phyloP scores from a whole-genome alignment of 1,140 invertebrate genomes.

The Popillia japonica region DNA sequence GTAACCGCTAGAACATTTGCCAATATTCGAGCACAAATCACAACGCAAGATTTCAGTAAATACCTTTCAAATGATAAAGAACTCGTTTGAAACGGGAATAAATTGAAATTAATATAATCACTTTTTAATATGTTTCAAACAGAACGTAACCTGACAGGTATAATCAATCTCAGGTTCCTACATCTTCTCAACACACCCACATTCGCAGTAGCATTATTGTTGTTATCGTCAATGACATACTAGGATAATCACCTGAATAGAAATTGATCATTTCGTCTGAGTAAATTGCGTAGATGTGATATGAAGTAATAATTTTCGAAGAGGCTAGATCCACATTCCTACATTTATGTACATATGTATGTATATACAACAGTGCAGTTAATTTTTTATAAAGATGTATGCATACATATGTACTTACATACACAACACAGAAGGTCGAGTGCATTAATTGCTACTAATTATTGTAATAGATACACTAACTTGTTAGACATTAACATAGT shows the following conservation, averaged over 20 bases:
- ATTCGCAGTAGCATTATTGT: too few species aligned
- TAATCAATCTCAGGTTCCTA: too few species aligned
- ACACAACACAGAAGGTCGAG: neutral
- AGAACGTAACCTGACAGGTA: too few species aligned
- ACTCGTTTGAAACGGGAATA: too few species aligned
- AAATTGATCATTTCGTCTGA: neutral
- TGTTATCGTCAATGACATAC: slow-evolving; percentile 1
- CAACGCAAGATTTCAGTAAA: too few species aligned
- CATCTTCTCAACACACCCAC: too few species aligned
- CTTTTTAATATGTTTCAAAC: too few species aligned
- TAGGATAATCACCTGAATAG: neutral
- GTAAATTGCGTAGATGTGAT: slow-evolving; percentile 3
- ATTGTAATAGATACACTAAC: neutral
- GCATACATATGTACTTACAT: neutral
- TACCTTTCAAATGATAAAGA: too few species aligned
- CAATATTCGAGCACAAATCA: too few species aligned
- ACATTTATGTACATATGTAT: neutral
- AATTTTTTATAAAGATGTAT: neutral
- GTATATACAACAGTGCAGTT: neutral
- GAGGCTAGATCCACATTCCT: neutral
- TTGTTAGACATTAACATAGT: too few species aligned
- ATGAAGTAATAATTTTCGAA: neutral
- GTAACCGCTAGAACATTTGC: too few species aligned
- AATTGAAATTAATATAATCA: too few species aligned
- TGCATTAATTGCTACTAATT: slow-evolving; percentile 6